A percentile compares a stretch with the other conserved stretches of the same genome.
Conservation (phyloP, 1,140 invertebrate genomes). For the Caenorhabditis tropicalis region DNA sequence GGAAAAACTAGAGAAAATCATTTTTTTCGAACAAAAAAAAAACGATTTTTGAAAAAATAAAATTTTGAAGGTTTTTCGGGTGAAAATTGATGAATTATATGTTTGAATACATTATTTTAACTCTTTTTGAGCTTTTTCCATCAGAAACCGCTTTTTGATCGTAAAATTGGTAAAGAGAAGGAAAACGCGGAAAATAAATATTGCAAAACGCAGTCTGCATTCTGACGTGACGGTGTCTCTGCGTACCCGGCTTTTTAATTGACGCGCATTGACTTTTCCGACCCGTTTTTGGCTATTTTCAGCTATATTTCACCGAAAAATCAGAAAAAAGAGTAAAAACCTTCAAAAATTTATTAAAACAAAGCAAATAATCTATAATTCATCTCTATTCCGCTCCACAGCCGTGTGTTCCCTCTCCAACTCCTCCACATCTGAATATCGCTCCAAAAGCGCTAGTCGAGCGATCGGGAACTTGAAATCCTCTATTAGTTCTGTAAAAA, state of each 20-base stretch:
- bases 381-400: not conserved
- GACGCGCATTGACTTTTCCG: not conserved
- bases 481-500: not conserved
- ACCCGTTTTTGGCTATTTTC: not conserved
- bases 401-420: not conserved
- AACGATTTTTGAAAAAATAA: too few relatives aligned
- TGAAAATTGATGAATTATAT: too few relatives aligned
- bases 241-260: not conserved
- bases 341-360: not conserved
- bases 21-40: too few relatives aligned
- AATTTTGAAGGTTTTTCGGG: too few relatives aligned
- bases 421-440: not conserved
- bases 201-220: not conserved
- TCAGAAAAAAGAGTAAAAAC: not conserved
- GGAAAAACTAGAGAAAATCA: not conserved
- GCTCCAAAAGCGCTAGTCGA: not conserved
- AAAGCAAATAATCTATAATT: not conserved
- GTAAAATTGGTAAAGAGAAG: too few relatives aligned
- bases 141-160: too few relatives aligned
- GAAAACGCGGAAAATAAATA: too few relatives aligned
- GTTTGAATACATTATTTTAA: too few relatives aligned
- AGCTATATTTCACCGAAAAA: not conserved
- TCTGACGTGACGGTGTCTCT: not conserved
- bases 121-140: too few relatives aligned
- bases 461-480: slow-evolving; percentile 24